Evolutionary conservation across 2,113 vertebrate species (phyloP).

Genomic region (Boulengeromyrus knoepffleri): DNA sequence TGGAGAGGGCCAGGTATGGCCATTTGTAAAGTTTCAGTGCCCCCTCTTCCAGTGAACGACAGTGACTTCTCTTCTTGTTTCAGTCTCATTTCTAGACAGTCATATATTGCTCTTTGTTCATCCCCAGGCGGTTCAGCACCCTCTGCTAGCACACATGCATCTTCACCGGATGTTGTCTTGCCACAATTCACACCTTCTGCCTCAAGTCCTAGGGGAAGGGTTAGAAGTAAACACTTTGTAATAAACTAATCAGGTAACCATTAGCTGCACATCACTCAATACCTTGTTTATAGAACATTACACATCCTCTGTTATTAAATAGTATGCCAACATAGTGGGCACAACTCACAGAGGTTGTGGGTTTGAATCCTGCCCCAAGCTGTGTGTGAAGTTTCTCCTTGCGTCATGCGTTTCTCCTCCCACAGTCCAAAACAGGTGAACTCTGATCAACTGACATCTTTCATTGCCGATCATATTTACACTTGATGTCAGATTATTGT

Average conservation of each 20-base stretch:
- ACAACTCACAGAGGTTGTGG: background rate
- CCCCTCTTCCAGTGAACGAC: background rate
- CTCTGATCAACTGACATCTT: background rate
- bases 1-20: background rate
- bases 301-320: background rate
- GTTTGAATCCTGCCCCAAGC: background rate
- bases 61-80: constrained; percentile 44
- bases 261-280: background rate
- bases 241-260: background rate
- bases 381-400: background rate
- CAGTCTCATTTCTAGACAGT: constrained; percentile 53
- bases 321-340: background rate
- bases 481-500: background rate
- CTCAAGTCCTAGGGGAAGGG: background rate
- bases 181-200: background rate
- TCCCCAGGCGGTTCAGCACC: constrained; percentile 11
- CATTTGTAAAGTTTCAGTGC: background rate
- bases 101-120: constrained; percentile 28
- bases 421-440: background rate
- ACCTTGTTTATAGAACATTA: background rate
- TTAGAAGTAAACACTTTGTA: background rate
- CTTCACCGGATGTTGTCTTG: background rate
- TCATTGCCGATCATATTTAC: background rate
- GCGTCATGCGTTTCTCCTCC: background rate
- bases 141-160: background rate